These are phyloP conservation scores for Ovis canadensis DNA, from an alignment of 2,113 vertebrate species.

Conservation along the genomic window DNA sequence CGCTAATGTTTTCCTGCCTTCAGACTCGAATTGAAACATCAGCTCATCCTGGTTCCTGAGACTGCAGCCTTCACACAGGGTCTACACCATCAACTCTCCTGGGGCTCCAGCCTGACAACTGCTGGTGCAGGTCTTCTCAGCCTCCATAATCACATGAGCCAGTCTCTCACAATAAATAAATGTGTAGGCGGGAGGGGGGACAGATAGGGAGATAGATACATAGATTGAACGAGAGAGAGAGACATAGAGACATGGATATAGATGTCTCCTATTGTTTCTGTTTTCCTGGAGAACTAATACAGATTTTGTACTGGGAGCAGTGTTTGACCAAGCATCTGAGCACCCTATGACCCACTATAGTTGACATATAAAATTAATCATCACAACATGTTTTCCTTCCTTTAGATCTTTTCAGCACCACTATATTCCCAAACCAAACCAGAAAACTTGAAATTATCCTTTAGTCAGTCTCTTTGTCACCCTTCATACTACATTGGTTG, in stretches of 20 bases:
- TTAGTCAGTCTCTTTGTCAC: not conserved
- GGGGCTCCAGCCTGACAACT: not conserved
- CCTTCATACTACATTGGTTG: not conserved
- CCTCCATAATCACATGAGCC: not conserved
- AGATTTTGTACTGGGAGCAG: not conserved
- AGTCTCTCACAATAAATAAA: not conserved
- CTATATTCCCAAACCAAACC: not conserved
- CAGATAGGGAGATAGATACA: not conserved
- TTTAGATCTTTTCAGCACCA: not conserved
- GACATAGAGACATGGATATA: not conserved
- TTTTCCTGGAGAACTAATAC: not conserved
- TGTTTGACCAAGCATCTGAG: not conserved
- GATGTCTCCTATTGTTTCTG: not conserved
- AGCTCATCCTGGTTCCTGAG: not conserved
- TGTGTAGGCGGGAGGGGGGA: not conserved
- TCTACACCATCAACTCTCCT: not conserved
- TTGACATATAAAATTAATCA: not conserved
- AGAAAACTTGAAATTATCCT: not conserved
- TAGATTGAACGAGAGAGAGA: not conserved
- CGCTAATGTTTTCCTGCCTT: not conserved
- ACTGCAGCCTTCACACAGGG: not conserved
- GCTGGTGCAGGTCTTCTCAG: not conserved
- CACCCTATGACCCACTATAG: not conserved
- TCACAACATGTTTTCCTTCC: not conserved
- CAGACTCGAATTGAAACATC: not conserved